phyloP scores from a whole-genome alignment of 2,888 invertebrate genomes.

The Drymonia ruficornis region DNA sequence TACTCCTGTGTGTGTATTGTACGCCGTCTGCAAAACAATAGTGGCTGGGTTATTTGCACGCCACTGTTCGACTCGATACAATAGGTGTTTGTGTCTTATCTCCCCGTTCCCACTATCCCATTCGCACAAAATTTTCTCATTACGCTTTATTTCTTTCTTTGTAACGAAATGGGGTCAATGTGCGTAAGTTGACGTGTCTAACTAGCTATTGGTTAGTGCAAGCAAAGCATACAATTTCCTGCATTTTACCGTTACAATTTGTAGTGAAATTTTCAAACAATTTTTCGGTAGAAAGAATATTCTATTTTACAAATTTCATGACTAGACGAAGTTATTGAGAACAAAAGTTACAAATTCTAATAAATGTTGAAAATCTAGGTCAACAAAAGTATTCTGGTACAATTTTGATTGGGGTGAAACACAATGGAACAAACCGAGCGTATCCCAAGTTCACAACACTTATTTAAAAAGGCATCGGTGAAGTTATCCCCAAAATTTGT shows the following conservation, averaged over 20 bases:
- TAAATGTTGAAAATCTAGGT: slow-evolving; percentile 4
- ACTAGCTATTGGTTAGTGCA: background rate
- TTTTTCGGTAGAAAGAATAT: background rate
- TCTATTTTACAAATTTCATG: background rate
- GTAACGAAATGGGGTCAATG: slow-evolving; percentile 54
- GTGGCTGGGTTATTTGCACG: slow-evolving; percentile 59
- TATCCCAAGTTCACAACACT: slow-evolving; percentile 22
- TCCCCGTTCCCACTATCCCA: slow-evolving; percentile 68
- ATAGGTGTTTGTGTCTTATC: slow-evolving; percentile 70
- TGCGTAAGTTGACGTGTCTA: slow-evolving; percentile 37
- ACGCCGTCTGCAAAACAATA: slow-evolving; percentile 52
- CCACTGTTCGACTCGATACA: slow-evolving; percentile 58
- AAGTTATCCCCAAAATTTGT: slow-evolving; percentile 49
- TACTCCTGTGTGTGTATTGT: slow-evolving; percentile 36
- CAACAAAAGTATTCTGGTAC: slow-evolving; percentile 8
- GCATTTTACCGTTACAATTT: too few species aligned
- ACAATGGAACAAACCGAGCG: slow-evolving; percentile 22
- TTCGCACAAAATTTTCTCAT: slow-evolving; percentile 76
- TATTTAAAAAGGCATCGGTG: slow-evolving; percentile 42
- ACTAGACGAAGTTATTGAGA: background rate
- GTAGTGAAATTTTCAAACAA: background rate
- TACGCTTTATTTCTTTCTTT: slow-evolving; percentile 57
- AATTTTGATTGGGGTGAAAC: slow-evolving; percentile 14
- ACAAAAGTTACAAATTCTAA: slow-evolving; percentile 4
- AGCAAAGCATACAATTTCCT: too few species aligned